phyloP scores from a whole-genome alignment of 2,888 invertebrate species.

The Heliothis peltigera region DNA sequence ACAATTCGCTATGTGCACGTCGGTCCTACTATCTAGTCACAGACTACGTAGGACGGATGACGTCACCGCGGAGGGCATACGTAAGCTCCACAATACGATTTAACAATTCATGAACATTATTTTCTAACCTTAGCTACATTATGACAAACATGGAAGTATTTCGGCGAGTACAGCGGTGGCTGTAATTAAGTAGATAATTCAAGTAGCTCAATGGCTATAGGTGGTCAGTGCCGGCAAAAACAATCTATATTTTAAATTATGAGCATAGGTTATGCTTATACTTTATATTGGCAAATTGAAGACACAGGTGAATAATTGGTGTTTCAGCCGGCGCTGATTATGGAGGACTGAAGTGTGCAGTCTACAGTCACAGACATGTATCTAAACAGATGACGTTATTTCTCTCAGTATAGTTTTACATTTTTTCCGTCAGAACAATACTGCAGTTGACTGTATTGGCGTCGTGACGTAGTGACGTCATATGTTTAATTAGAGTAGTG shows the following conservation, averaged over 20 bases:
- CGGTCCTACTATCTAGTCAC: slow-evolving; percentile 35
- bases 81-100: slow-evolving; percentile 47
- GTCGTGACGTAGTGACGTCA: too few species aligned
- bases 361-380: too few species aligned
- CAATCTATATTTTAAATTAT: not conserved
- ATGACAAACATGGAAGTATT: slow-evolving; percentile 54
- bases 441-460: too few species aligned
- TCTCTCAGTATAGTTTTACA: too few species aligned
- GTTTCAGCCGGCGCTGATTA: not conserved
- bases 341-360: slow-evolving; percentile 22
- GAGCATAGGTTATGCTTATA: not conserved
- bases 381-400: too few species aligned
- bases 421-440: too few species aligned
- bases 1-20: slow-evolving; percentile 33
- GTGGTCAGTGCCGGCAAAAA: slow-evolving; percentile 1
- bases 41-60: slow-evolving; percentile 58
- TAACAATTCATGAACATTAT: slow-evolving; percentile 33
- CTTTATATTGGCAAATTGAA: slow-evolving; percentile 5
- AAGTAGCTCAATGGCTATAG: slow-evolving; percentile 26
- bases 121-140: slow-evolving; percentile 44
- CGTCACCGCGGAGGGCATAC: slow-evolving; percentile 52
- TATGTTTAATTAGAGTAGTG: not conserved
- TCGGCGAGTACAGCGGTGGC: slow-evolving; percentile 14
- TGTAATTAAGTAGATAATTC: slow-evolving; percentile 18
- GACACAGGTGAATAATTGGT: not conserved